Evolutionary conservation across 2,797 vertebrate genomes (phyloP), one percentile per base, ranked within the genome.

Genomic region (Typhlichthys eigenmanni): DNA sequence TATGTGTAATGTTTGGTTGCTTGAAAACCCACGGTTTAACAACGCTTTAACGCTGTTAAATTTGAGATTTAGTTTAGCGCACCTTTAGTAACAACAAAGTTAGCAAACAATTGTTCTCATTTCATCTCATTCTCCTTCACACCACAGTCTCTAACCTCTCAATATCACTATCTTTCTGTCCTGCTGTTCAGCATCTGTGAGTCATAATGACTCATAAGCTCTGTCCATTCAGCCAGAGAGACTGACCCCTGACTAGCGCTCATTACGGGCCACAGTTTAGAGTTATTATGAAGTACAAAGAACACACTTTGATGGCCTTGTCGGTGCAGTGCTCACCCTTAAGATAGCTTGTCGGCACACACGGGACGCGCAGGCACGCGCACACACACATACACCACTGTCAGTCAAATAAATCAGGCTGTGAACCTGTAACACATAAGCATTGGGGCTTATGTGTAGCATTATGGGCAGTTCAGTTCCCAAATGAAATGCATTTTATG

Each of bases 211-310:
- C 72, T 82, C 77, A 64, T 78, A 72, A 63, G 60, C 58, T 54
- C 59, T 64, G 66, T 66, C 66, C 64, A 34, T 71, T 80, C 79
- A 77, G 62, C 76, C 86, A 11, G 62, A 74, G 61, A 60, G 66
- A 74, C 56, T 58, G 77, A 77, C 78, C 74, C 64, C 68, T 64
- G 64, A 69, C 74, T 85, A 61, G 55, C 82, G 78, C 71, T 89
- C 81, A 87, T 84, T 87, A 83, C n/a, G 2, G 60, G 69, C 66
- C 84, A 73, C 80, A 81, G 65, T 82, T 81, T 71, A 69, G 70
- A 63, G 58, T 55, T 68, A 60, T 69, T 53, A 19, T 19, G 19
- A 19, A 19, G 19, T 19, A 19, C 19, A 57, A 77, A 65, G 76
- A 83, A 84, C 62, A 53, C 55, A 57, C 79, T 82, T 58, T 83